Percentiles rank a stretch among this genome's conserved stretches.
Conservation (phyloP, 2,797 vertebrate genomes). For the Aphelocoma californica region DNA sequence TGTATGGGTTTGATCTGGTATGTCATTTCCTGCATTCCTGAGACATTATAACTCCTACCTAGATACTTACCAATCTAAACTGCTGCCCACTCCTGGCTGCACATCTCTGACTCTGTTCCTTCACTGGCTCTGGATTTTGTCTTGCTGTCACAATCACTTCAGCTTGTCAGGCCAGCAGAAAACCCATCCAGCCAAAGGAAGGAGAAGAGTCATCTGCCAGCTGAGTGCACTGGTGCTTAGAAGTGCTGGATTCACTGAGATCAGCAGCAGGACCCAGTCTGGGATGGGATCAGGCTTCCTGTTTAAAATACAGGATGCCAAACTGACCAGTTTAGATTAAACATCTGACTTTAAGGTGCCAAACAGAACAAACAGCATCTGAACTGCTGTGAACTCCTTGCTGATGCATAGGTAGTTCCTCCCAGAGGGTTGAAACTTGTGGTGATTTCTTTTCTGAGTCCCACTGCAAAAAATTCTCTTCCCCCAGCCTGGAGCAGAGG, state of each 20-base stretch:
- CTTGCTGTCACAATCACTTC: background rate
- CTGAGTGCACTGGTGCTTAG: background rate
- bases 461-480: background rate
- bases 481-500: background rate
- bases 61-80: background rate
- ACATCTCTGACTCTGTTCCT: background rate
- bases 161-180: background rate
- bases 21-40: background rate
- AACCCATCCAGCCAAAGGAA: background rate
- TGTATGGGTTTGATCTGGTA: background rate
- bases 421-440: background rate
- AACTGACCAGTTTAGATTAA: background rate
- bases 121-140: background rate
- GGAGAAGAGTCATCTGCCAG: background rate
- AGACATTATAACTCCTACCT: background rate
- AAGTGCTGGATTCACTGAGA: background rate
- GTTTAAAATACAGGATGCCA: background rate
- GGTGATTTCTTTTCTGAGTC: background rate
- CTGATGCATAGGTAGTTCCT: background rate
- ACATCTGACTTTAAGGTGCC: background rate
- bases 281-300: background rate
- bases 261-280: background rate
- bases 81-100: background rate
- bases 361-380: background rate
- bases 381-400: background rate